phyloP scores from a whole-genome alignment of 2,113 vertebrate species.

The Trogon melanurus region DNA sequence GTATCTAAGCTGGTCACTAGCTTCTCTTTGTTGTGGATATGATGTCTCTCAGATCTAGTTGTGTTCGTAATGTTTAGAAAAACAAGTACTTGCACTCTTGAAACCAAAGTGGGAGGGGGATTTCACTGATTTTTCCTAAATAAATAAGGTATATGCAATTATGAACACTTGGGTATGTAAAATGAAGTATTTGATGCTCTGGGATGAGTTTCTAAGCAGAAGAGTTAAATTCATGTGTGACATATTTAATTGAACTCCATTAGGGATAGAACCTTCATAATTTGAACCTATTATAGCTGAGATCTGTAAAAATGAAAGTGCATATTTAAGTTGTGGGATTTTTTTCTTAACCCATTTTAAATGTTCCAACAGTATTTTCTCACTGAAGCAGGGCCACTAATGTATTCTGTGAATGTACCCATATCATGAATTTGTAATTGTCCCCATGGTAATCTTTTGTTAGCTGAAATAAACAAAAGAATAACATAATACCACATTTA shows the following conservation, averaged over 20 bases:
- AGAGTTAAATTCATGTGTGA: neutral
- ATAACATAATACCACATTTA: conserved; percentile 38
- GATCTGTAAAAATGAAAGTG: neutral
- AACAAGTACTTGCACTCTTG: conserved; percentile 50
- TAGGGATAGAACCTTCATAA: neutral
- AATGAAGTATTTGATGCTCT: conserved; percentile 17
- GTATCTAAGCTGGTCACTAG: conserved; percentile 76
- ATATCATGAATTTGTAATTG: conserved; percentile 68
- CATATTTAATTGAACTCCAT: neutral
- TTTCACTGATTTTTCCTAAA: conserved; percentile 50
- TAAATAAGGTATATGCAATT: conserved; percentile 48
- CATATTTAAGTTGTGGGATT: conserved; percentile 65
- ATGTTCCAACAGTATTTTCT: conserved; percentile 47
- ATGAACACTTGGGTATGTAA: conserved; percentile 34
- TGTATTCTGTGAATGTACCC: conserved; percentile 57
- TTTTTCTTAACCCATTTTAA: conserved; percentile 49
- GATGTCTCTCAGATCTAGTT: conserved; percentile 72
- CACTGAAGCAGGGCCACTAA: conserved; percentile 19
- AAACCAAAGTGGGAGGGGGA: conserved; percentile 39
- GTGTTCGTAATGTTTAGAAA: conserved; percentile 62
- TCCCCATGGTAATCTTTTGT: conserved; percentile 63
- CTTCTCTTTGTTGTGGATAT: conserved; percentile 77
- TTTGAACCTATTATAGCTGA: conserved; percentile 17
- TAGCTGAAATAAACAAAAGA: conserved; percentile 64
- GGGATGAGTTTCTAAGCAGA: neutral